A percentile compares a stretch with the other conserved stretches of the same genome.
Conservation (phyloP, 2,888 invertebrate genomes). For the Lamellibrachia satsuma region DNA sequence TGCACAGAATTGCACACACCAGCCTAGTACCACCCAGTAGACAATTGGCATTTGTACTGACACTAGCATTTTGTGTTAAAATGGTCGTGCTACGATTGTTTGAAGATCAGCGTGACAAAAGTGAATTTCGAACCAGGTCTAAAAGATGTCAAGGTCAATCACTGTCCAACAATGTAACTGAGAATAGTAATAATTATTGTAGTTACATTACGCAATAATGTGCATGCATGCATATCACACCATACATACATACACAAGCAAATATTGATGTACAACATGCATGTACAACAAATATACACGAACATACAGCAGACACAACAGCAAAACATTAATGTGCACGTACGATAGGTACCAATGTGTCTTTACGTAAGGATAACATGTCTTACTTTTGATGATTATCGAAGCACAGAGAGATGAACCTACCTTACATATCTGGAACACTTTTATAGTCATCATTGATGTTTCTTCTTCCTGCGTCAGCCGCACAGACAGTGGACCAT, state of each 20-base stretch:
- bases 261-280: background rate
- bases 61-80: too few species aligned
- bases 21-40: too few species aligned
- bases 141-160: background rate
- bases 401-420: background rate
- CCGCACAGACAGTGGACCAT: conserved; percentile 60
- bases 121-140: background rate
- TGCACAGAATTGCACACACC: background rate
- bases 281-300: background rate
- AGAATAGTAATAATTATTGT: background rate
- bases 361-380: background rate
- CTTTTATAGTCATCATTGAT: conserved; percentile 47
- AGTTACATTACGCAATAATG: background rate
- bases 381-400: too few species aligned
- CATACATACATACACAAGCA: background rate
- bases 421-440: conserved; percentile 60
- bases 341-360: background rate
- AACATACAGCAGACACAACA: background rate
- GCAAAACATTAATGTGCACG: background rate
- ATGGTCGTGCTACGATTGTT: background rate
- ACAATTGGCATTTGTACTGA: too few species aligned
- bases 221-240: background rate
- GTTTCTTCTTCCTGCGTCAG: conserved; percentile 48
- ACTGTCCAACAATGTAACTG: background rate
- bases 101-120: background rate